Evolutionary conservation across 2,113 vertebrate genomes (phyloP), one percentile per base, ranked within the genome.

Genomic region (Zeus faber): DNA sequence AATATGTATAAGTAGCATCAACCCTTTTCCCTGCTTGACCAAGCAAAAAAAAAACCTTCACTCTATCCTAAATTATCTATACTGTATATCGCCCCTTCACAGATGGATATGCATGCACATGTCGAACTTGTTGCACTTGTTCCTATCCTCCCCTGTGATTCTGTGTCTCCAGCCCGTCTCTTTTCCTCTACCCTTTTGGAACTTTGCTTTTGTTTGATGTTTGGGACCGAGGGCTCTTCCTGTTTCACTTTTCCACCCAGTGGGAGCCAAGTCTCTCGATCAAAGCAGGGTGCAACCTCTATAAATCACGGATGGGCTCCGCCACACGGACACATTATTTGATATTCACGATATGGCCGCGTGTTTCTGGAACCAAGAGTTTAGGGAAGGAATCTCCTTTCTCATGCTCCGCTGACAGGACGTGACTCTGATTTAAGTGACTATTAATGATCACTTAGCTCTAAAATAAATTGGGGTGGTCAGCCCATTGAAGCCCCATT

Each of bases 171-270:
- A 21, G 1, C 6, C 23, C 27, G 31, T 51, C 14, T 54, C 14
- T 22, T 8, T 26, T 44, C 20, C n/a, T 49, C 27, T 33, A 21
- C 49, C 11, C 43, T 50, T 23, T 31, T 48, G 31, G 21, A 27
- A 53, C 50, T 66, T n/a, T 56, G 39, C 56, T 64, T 46, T 20
- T 58, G 49, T 49, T 41, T 61, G 44, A 67, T 65, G 62, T 67
- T 61, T 57, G 63, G 64, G 59, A 67, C 51, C 37, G 3, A 46
- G 23, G 41, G 33, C 20, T 23, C 61, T 69, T 81, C 74, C 74
- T 75, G 65, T 79, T 75, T 66, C 55, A 74, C 66, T 60, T 29
- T 67, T 65, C 57, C 66, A 65, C 66, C 60, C 51, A 50, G 52
- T 65, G 35, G 64, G 33, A 65, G 22, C 4, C 7, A 13, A 62